Conservation (phyloP, 2,113 vertebrate species). For the Bettongia penicillata region DNA sequence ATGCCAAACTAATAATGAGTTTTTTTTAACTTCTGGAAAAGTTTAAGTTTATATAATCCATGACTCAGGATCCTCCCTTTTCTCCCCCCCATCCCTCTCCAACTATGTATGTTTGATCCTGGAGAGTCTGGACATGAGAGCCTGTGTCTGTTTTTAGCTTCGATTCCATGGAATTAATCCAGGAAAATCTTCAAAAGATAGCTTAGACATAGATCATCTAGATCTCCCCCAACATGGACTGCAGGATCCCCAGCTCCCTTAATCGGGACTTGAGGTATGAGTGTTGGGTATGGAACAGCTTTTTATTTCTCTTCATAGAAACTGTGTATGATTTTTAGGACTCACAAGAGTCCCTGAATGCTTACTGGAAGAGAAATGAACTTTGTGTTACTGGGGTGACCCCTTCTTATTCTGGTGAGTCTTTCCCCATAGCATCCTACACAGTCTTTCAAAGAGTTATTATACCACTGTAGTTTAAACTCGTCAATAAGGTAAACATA, state of each 20-base stretch:
- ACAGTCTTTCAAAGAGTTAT: neutral
- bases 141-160: neutral
- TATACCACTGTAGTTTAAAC: neutral
- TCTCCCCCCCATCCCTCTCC: neutral
- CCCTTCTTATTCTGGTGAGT: neutral
- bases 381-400: neutral
- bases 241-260: neutral
- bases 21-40: neutral
- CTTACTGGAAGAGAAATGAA: neutral
- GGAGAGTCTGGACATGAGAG: neutral
- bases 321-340: neutral
- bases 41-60: neutral
- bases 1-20: neutral
- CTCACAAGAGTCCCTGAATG: neutral
- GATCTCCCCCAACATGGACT: neutral
- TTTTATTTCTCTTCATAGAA: neutral
- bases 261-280: neutral
- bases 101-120: neutral
- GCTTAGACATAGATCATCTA: neutral
- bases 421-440: neutral
- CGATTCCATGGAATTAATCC: neutral
- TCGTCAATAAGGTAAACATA: neutral
- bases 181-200: neutral
- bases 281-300: neutral
- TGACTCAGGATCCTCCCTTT: neutral